A percentile compares a stretch with the other conserved stretches of the same genome.
Conservation (phyloP, 2,888 invertebrate species). For the Ichneumoninae sp. region DNA sequence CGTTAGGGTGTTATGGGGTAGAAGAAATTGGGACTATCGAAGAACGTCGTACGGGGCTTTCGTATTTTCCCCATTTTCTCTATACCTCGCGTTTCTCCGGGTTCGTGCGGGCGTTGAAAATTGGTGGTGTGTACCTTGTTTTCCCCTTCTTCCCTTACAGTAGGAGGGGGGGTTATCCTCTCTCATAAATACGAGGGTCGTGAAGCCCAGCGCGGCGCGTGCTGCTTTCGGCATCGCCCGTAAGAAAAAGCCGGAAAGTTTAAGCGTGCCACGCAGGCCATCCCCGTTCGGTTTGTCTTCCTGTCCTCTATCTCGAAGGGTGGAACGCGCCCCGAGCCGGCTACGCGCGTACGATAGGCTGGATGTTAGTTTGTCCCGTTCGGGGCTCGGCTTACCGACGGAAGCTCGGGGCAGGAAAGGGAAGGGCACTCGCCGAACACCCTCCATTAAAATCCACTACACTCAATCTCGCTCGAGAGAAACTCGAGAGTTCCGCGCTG, state of each 20-base stretch:
- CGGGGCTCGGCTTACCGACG: slow-evolving; percentile 51
- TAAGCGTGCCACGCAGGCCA: slow-evolving; percentile 46
- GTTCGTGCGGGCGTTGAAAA: slow-evolving; percentile 66
- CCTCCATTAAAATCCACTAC: slow-evolving; percentile 64
- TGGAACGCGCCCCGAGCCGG: neutral
- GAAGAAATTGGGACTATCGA: slow-evolving; percentile 73
- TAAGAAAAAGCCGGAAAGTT: slow-evolving; percentile 60
- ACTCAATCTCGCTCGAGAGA: slow-evolving; percentile 43
- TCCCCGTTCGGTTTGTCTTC: slow-evolving; percentile 36
- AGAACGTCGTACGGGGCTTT: slow-evolving; percentile 37
- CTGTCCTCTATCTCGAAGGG: slow-evolving; percentile 35
- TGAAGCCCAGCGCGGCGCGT: slow-evolving; percentile 47
- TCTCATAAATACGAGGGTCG: slow-evolving; percentile 74
- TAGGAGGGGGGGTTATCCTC: slow-evolving; percentile 62
- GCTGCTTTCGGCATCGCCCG: slow-evolving; percentile 42
- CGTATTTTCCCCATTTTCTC: slow-evolving; percentile 31
- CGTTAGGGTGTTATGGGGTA: slow-evolving; percentile 73
- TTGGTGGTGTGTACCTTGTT: slow-evolving; percentile 69
- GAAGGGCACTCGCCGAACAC: slow-evolving; percentile 12
- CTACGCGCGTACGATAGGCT: neutral
- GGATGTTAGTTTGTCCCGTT: slow-evolving; percentile 54
- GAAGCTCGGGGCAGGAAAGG: slow-evolving; percentile 20
- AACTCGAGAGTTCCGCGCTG: slow-evolving; percentile 31
- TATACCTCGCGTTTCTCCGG: neutral
- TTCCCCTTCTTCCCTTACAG: slow-evolving; percentile 57